Percentiles rank a stretch among this genome's conserved stretches.
Evolutionary conservation across 2,888 invertebrate species (phyloP).

Genomic region (Platycnemis pennipes): DNA sequence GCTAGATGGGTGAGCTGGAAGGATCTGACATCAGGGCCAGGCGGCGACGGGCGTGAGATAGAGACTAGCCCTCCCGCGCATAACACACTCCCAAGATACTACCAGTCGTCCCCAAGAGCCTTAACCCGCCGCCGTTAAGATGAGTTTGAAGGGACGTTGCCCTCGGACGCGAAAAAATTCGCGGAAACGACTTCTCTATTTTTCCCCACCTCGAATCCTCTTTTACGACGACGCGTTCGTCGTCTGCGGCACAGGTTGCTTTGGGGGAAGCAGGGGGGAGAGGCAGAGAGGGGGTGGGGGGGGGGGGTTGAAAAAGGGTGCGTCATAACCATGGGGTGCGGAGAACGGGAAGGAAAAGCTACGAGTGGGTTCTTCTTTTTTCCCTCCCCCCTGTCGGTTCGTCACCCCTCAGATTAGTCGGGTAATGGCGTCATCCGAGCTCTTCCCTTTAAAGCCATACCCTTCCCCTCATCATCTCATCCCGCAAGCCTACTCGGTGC

Average conservation of each 20-base stretch:
- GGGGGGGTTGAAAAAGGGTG: background rate
- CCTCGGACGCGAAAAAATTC: background rate
- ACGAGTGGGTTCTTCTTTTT: background rate
- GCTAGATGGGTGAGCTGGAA: too few species aligned
- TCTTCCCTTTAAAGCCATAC: background rate
- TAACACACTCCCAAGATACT: background rate
- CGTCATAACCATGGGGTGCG: background rate
- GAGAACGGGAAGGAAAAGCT: background rate
- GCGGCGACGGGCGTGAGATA: too few species aligned
- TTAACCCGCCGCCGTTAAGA: background rate
- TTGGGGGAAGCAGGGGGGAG: too few species aligned
- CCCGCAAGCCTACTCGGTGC: too few species aligned
- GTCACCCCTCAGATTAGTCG: background rate
- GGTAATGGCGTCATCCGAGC: conserved; percentile 8
- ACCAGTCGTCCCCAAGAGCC: background rate
- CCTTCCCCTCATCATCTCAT: background rate
- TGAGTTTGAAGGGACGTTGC: background rate
- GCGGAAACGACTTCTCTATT: background rate
- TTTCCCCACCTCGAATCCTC: background rate
- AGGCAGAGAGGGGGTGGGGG: background rate
- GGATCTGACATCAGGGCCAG: too few species aligned
- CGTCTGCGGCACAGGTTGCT: too few species aligned
- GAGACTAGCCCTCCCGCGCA: background rate
- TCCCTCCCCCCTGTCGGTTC: background rate
- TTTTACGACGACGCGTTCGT: too few species aligned